These are phyloP conservation scores for Spilogale gracilis DNA, from an alignment of 2,113 vertebrate genomes.

Conservation along the genomic window DNA sequence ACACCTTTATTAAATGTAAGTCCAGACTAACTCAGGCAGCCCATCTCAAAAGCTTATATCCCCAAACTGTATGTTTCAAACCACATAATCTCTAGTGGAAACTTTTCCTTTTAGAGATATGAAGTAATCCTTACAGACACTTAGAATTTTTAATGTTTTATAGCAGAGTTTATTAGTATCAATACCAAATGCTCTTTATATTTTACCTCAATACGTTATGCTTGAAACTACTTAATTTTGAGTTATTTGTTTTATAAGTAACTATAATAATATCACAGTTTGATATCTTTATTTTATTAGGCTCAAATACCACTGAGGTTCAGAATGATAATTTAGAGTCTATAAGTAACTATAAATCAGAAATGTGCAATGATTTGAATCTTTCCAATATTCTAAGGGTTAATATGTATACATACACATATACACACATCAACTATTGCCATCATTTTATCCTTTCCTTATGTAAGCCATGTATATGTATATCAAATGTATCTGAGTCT, in stretches of 20 bases:
- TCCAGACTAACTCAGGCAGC: not conserved
- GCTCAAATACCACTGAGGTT: not conserved
- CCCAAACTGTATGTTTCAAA: not conserved
- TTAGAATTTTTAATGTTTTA: not conserved
- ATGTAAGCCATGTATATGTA: not conserved
- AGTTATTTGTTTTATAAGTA: conserved; percentile 29
- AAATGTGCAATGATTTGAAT: not conserved
- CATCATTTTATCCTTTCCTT: not conserved
- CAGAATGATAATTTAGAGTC: not conserved
- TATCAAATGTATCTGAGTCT: not conserved
- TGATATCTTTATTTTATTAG: not conserved
- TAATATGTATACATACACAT: not conserved
- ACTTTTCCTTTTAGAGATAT: not conserved
- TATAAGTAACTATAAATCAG: not conserved
- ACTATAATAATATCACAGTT: not conserved
- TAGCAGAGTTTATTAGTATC: not conserved
- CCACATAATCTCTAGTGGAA: not conserved
- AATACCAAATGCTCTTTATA: not conserved
- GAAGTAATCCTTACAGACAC: not conserved
- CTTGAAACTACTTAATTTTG: not conserved
- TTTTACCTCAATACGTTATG: not conserved
- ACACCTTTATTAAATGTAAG: not conserved
- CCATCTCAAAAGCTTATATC: not conserved
- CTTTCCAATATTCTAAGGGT: not conserved
- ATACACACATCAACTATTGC: not conserved